Evolutionary conservation across 1,140 invertebrate genomes (phyloP), one percentile per base, ranked within the genome.

Genomic region (Drosophila pachea): DNA sequence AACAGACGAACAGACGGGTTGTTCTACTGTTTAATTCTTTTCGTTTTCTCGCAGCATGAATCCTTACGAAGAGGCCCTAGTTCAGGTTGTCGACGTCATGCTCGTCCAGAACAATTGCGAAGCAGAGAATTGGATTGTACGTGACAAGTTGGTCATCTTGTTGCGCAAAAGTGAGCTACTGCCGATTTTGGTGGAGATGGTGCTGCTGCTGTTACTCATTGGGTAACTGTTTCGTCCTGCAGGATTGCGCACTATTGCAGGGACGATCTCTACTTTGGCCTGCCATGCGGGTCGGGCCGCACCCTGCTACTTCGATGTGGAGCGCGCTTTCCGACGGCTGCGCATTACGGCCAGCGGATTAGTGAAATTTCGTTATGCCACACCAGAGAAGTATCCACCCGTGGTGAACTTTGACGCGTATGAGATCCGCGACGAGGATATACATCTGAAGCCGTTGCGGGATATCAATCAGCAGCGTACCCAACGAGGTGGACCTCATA

Each of bases 231-330:
- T 45, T 7, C 4, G 2, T 6, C 7, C 6, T 16, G 9, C 40
- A 82, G 78, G 16, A 40, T 4, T 82, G 7, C 43, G 42, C 6
- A 42, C 55, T 0, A 58, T 82, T 14, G 78, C 40, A 4, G 22
- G 0, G 5, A 45, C n/a, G 14, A 61, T 47, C 12, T 22, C 32
- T 11, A 65, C 40, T 11, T 56, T 4, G 3, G 31, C 64, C 16
- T 55, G 36, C 29, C 68, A 76, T 42, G 77, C 77, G 2, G 73
- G 64, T 0, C 77, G 77, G 38, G 9, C 42, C 4, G 5, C 14
- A 32, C 40, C 73, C 31, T 49, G 43, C 7, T 81, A 66, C 22
- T 79, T 76, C 32, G 77, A 79, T 40, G n/a, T 79, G 53, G 77
- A 81, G 45, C 52, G 54, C 33, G 56, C 69, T n/a, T 63, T 79